Evolutionary conservation across 2,113 vertebrate genomes (phyloP).

Genomic region (Phrynosoma platyrhinos): DNA sequence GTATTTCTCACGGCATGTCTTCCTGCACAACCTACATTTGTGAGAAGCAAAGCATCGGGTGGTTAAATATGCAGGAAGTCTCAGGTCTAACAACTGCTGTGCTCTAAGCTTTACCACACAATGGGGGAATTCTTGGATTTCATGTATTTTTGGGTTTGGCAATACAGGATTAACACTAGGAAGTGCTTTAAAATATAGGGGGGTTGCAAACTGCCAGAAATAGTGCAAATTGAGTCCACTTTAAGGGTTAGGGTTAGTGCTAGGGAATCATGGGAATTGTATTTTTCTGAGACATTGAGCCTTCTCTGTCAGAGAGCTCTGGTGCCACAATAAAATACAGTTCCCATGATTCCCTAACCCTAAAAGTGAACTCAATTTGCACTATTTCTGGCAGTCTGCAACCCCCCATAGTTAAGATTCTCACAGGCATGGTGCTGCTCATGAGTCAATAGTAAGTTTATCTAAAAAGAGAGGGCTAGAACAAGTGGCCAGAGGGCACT

Average conservation of each 20-base stretch:
- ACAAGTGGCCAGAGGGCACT: conserved; percentile 23
- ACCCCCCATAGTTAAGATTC: conserved; percentile 27
- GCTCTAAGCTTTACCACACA: neutral
- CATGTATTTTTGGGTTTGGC: neutral
- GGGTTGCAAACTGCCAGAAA: too few species aligned
- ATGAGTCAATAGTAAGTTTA: neutral
- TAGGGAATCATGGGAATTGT: too few species aligned
- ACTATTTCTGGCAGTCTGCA: too few species aligned
- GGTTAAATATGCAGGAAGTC: neutral
- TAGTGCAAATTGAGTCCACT: too few species aligned
- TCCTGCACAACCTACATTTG: neutral
- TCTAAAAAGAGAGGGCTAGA: conserved; percentile 32
- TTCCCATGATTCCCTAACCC: too few species aligned
- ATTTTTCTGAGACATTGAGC: too few species aligned
- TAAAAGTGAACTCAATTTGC: too few species aligned
- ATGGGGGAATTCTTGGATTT: neutral
- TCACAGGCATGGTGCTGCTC: conserved; percentile 16
- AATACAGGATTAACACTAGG: neutral
- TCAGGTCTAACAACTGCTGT: rapidly evolving
- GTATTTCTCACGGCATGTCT: neutral
- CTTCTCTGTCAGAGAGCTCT: too few species aligned
- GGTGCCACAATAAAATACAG: too few species aligned
- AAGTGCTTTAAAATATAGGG: too few species aligned
- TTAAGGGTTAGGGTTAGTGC: too few species aligned
- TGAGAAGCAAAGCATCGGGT: neutral